Evolutionary conservation across 2,113 vertebrate genomes (phyloP).

Genomic region (Lagopus muta): DNA sequence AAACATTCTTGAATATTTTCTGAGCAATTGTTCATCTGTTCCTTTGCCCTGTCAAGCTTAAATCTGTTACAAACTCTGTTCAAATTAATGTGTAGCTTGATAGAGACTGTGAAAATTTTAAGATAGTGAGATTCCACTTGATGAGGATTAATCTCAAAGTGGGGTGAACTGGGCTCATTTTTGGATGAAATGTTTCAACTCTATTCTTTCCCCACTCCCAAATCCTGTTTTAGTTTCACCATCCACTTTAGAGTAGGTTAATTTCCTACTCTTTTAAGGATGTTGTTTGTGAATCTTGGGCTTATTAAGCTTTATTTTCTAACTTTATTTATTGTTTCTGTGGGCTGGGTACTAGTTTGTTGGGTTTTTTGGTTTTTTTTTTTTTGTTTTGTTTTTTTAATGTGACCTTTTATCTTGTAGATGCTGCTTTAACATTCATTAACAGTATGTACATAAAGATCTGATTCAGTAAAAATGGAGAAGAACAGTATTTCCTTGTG

Average conservation of each 20-base stretch:
- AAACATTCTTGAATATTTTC: not conserved
- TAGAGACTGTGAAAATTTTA: not conserved
- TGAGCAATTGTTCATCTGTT: not conserved
- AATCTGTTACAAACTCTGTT: not conserved
- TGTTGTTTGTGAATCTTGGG: not conserved
- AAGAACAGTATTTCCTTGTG: not conserved
- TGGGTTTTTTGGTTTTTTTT: too few species aligned
- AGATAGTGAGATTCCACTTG: not conserved
- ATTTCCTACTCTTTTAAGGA: not conserved
- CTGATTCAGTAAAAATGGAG: not conserved
- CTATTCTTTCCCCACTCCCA: not conserved
- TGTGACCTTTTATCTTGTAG: not conserved
- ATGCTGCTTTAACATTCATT: not conserved
- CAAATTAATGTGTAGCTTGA: not conserved
- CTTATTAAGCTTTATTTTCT: not conserved
- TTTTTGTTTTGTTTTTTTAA: not conserved
- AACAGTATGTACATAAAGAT: not conserved
- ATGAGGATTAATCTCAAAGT: not conserved
- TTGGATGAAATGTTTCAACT: not conserved
- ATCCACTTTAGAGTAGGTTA: not conserved
- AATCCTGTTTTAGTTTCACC: not conserved
- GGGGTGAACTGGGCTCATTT: not conserved
- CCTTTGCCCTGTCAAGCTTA: not conserved
- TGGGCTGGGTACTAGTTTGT: not conserved
- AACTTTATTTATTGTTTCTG: not conserved